Percentiles rank a stretch among this genome's conserved stretches.
These are phyloP conservation scores for Echinops telfairi DNA, from an alignment of 2,113 vertebrate species.

Conservation along the genomic window DNA sequence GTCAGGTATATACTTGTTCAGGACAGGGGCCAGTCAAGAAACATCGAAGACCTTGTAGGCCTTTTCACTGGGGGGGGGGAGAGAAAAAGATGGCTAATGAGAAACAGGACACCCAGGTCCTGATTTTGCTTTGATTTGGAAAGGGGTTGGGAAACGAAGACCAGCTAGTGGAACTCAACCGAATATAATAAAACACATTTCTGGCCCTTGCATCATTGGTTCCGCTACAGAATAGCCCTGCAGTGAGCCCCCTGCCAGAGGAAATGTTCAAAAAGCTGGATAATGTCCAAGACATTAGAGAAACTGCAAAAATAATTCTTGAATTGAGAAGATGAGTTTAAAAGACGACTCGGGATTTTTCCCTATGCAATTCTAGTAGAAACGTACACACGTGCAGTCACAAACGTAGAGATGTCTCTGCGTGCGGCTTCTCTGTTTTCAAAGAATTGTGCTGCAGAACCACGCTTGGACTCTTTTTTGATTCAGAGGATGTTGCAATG, in stretches of 20 bases:
- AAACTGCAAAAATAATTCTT: slow-evolving; percentile 36
- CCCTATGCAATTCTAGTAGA: background rate
- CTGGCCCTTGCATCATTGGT: background rate
- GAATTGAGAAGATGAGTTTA: slow-evolving; percentile 17
- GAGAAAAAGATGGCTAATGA: background rate
- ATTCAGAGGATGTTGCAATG: background rate
- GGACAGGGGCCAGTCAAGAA: background rate
- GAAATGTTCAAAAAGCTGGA: background rate
- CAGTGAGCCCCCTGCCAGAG: background rate
- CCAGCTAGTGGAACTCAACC: background rate
- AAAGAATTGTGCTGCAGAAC: slow-evolving; percentile 44
- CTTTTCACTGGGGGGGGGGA: slow-evolving; percentile 26
- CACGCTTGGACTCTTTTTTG: background rate
- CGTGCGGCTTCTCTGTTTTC: background rate
- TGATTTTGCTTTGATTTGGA: background rate
- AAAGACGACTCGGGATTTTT: background rate
- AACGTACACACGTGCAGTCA: background rate
- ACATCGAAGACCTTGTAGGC: background rate
- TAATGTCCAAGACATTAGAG: background rate
- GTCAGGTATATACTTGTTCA: background rate
- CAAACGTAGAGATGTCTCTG: slow-evolving; percentile 7
- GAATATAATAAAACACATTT: background rate
- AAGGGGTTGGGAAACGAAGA: background rate
- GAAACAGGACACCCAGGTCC: background rate
- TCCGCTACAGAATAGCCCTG: background rate